Percentiles rank a stretch among this genome's conserved stretches.
These are phyloP conservation scores for Chironex yamaguchii DNA, from an alignment of 30 jellyfish, hydroid and myxozoan genomes.

Conservation along the genomic window DNA sequence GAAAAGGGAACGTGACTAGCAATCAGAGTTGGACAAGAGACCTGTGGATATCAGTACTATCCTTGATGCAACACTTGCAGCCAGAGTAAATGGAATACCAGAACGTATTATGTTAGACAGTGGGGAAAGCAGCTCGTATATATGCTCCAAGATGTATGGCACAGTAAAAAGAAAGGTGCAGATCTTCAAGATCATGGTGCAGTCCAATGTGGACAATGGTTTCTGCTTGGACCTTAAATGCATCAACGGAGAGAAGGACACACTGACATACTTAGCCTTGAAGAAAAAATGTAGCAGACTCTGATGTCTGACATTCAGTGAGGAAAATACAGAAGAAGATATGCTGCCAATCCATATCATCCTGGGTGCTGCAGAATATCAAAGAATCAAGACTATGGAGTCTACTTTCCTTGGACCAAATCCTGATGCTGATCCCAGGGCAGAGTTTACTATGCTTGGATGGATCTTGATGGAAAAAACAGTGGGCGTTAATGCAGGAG, in stretches of 20 bases:
- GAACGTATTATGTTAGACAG: conserved; percentile 11
- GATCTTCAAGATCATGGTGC: not conserved
- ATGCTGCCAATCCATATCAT: conserved; percentile 67
- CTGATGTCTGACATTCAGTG: conserved; percentile 25
- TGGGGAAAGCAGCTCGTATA: conserved; percentile 20
- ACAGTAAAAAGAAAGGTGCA: conserved; percentile 1
- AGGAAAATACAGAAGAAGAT: conserved; percentile 46
- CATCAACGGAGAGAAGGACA: conserved; percentile 38
- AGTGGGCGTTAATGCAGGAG: conserved; percentile 42
- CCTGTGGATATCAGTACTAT: not conserved
- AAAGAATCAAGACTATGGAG: conserved; percentile 62
- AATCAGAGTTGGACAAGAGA: conserved; percentile 3
- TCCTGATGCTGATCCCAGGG: conserved; percentile 74
- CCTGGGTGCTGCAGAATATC: conserved; percentile 65
- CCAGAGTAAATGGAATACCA: not conserved
- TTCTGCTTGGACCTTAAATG: conserved; percentile 16
- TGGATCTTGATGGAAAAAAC: conserved; percentile 58
- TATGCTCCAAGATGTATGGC: conserved; percentile 32
- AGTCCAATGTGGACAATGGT: conserved; percentile 11
- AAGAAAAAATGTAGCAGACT: conserved; percentile 17
- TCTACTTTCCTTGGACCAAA: conserved; percentile 67
- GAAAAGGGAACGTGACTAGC: not conserved
- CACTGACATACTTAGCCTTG: conserved; percentile 22
- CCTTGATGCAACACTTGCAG: conserved; percentile 6
- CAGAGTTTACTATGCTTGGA: conserved; percentile 72